Base-by-base conservation (phyloP, 2,888 invertebrate genomes). In the Amphipoea lucens region DNA sequence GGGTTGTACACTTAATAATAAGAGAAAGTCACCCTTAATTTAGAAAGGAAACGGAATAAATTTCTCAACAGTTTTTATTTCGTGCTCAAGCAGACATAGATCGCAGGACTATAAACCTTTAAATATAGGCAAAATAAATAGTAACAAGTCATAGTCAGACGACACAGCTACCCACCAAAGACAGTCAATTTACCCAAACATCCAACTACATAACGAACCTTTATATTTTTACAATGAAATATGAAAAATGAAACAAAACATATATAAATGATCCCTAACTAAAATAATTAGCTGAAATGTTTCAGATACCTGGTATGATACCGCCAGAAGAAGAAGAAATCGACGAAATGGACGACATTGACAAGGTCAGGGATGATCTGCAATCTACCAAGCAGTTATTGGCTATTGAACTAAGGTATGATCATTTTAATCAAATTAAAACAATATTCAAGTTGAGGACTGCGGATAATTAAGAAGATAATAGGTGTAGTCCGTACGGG, bases 381-480 rank as follows among this genome's bases (percentile, higher is more conserved):
- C 99, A 99, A 93, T 99, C 99, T 80, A 99, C 99, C 12, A 99
- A 99, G 94, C 99, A 99, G 96, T 98, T 99, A 97, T 96, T 99
- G 83, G 99, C 99, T 23, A 97, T 98, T 80, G 99, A 99, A 95
- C 96, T 99, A 89, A 97, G 97, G 97, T 96, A 92, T 1, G 14
- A 29, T 36, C 0, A 63, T 63, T 29, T 29, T 17, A 7, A 36
- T 36, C 17, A 63, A 36, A 65, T 23, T 11, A 23, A 65, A 65
- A 36, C 65, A 40, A 42, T 66, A 42, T 40, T 67, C 7, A 42
- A n/a, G 7, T 67, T 14, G 42, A n/a, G 7, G n/a, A 67, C 67
- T 42, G 42, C 14, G 14, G 40, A 6, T 42, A 23, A 42, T 66
- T 12, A 23, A 12, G n/a, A 40, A 66, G 40, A 11, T 66, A 45